phyloP scores from a whole-genome alignment of 2,888 invertebrate species.

The Melinaea menophilus region DNA sequence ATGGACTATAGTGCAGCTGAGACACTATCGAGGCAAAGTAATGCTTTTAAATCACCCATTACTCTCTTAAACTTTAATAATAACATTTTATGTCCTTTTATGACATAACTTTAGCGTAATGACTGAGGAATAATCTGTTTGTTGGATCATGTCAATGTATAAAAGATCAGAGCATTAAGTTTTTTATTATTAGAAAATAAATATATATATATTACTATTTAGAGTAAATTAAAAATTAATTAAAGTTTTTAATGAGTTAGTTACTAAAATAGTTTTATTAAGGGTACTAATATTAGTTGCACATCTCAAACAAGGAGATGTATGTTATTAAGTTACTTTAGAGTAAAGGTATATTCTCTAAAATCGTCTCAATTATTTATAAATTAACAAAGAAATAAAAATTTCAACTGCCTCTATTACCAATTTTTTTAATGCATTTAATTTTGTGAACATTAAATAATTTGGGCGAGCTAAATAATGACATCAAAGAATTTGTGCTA shows the following conservation, averaged over 20 bases:
- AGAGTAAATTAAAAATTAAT: neutral
- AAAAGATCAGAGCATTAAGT: neutral
- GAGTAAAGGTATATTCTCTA: too few species aligned
- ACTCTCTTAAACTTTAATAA: neutral
- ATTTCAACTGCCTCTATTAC: too few species aligned
- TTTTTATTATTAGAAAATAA: neutral
- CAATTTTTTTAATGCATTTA: too few species aligned
- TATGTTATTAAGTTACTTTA: too few species aligned
- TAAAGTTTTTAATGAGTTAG: neutral
- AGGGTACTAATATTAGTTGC: too few species aligned
- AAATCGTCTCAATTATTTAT: too few species aligned
- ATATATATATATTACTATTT: neutral
- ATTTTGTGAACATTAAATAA: neutral
- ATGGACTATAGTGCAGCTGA: neutral
- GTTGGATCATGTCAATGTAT: neutral
- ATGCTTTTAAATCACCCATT: neutral
- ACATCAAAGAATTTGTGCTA: neutral
- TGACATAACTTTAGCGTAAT: neutral
- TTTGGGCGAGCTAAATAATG: neutral
- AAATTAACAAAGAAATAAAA: too few species aligned
- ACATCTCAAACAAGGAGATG: too few species aligned
- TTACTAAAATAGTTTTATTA: too few species aligned
- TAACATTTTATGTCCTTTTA: conserved; percentile 1
- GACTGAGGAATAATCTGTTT: conserved; percentile 1
- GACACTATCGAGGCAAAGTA: neutral